A percentile compares a stretch with the other conserved stretches of the same genome.
Conservation (phyloP, 2,113 vertebrate genomes). For the Xiphophorus hellerii region DNA sequence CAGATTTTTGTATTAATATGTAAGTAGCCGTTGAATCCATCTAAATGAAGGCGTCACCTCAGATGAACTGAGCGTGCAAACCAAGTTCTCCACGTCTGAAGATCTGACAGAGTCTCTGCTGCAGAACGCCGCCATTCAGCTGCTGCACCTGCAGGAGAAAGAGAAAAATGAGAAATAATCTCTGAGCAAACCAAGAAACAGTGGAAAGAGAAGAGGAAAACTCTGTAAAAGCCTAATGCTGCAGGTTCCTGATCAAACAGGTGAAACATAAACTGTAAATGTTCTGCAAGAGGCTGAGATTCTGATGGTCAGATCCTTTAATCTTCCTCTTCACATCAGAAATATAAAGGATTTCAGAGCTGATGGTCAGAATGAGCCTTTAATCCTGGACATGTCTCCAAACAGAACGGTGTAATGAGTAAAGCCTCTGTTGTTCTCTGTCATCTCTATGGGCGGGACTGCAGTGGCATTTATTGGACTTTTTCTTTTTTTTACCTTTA, state of each 20-base stretch:
- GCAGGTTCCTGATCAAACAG: background rate
- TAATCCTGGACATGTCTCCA: slow-evolving; percentile 4
- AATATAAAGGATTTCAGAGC: background rate
- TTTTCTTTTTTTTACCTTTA: background rate
- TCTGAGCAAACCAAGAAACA: background rate
- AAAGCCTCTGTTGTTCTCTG: background rate
- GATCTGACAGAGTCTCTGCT: background rate
- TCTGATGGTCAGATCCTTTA: background rate
- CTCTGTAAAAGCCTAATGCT: background rate
- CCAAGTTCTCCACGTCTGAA: background rate
- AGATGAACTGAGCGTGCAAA: background rate
- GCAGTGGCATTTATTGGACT: background rate
- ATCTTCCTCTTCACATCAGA: background rate
- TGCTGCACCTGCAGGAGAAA: background rate
- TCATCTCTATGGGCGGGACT: background rate
- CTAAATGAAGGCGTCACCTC: background rate
- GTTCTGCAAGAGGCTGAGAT: background rate
- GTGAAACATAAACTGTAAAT: background rate
- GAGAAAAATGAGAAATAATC: background rate
- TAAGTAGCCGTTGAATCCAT: background rate
- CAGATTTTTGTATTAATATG: background rate
- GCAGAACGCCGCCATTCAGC: background rate
- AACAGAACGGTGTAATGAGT: background rate
- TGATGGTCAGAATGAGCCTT: slow-evolving; percentile 1
- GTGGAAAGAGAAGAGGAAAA: background rate